These are phyloP conservation scores for Cylloceria caligata DNA, from an alignment of 2,888 invertebrate species.

Conservation along the genomic window DNA sequence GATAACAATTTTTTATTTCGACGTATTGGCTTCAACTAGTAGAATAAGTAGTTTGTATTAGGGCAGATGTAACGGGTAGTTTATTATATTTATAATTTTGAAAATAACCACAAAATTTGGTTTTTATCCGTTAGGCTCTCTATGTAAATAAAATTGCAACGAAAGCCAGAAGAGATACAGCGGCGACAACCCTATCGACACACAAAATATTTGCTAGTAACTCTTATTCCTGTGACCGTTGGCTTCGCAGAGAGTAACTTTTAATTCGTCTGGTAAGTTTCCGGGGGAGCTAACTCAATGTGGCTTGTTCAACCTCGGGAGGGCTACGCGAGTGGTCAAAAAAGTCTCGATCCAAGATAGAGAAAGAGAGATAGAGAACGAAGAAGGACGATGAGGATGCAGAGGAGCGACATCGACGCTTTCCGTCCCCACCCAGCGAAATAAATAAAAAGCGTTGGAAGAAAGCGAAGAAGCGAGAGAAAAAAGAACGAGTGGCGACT, in stretches of 20 bases:
- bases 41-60: too few species aligned
- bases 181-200: neutral
- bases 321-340: constrained; percentile 67
- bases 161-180: too few species aligned
- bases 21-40: too few species aligned
- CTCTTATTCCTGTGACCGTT: constrained; percentile 13
- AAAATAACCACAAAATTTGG: neutral
- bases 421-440: constrained; percentile 54
- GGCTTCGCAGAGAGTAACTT: constrained; percentile 71
- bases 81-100: neutral
- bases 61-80: neutral
- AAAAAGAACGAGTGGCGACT: constrained; percentile 54
- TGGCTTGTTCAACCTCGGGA: constrained; percentile 75
- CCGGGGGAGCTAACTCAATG: constrained; percentile 58
- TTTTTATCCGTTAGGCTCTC: too few species aligned
- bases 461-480: constrained; percentile 60
- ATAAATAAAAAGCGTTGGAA: constrained; percentile 72
- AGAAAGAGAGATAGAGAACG: constrained; percentile 47
- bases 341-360: constrained; percentile 34
- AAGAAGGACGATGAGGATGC: constrained; percentile 28
- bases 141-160: too few species aligned
- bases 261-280: constrained; percentile 81
- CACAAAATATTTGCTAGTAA: constrained; percentile 7
- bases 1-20: too few species aligned
- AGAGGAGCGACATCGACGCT: constrained; percentile 34